These are phyloP conservation scores for Coelopa pilipes DNA, from an alignment of 2,888 invertebrate genomes.

Conservation along the genomic window DNA sequence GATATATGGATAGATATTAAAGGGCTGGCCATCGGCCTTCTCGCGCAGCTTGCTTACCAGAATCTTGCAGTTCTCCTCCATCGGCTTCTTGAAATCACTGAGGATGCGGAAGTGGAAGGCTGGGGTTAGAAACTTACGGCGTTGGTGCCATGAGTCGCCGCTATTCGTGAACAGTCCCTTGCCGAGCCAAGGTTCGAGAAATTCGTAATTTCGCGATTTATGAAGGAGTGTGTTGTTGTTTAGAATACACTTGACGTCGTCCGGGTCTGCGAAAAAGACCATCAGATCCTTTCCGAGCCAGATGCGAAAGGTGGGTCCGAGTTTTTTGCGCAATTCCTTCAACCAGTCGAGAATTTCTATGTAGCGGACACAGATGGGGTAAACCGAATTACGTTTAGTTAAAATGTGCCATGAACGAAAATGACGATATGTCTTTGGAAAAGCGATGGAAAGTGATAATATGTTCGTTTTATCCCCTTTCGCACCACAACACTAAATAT, in stretches of 20 bases:
- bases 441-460: background rate
- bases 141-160: conserved; percentile 73
- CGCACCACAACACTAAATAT: background rate
- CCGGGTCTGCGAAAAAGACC: conserved; percentile 59
- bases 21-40: conserved; percentile 64
- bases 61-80: conserved; percentile 74
- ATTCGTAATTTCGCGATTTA: conserved; percentile 59
- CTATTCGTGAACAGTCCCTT: conserved; percentile 61
- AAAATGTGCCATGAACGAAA: background rate
- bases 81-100: conserved; percentile 77
- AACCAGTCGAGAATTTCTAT: conserved; percentile 60
- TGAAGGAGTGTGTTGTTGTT: conserved; percentile 55
- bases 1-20: conserved; percentile 73
- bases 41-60: conserved; percentile 67
- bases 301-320: conserved; percentile 60
- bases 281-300: conserved; percentile 64
- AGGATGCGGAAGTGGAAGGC: conserved; percentile 83
- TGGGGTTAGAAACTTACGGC: conserved; percentile 80
- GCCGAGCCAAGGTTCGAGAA: conserved; percentile 60
- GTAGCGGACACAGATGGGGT: too few species aligned
- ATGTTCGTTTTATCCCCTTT: background rate
- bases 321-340: conserved; percentile 51
- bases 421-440: background rate
- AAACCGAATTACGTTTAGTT: background rate
- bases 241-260: conserved; percentile 57